These are phyloP conservation scores for Simalia tracyae DNA, from an alignment of 2,797 vertebrate species.

Conservation along the genomic window DNA sequence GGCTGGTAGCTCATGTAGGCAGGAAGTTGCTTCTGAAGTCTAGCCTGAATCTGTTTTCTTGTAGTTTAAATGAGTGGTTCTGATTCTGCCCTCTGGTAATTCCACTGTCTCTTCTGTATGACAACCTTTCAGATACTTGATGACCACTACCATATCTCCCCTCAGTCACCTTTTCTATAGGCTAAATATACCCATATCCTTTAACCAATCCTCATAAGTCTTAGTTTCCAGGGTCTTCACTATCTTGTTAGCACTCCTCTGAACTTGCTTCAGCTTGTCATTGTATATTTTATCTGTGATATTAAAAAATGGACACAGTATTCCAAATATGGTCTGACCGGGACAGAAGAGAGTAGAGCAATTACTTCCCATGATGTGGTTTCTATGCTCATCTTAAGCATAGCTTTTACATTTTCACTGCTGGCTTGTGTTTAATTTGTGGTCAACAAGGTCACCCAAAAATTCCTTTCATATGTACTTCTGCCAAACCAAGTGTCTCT, in stretches of 20 bases:
- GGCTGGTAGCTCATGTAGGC: neutral
- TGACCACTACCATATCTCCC: neutral
- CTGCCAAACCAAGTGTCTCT: neutral
- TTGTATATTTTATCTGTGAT: neutral
- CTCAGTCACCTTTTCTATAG: neutral
- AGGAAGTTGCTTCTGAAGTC: neutral
- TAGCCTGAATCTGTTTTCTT: neutral
- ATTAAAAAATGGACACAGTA: neutral
- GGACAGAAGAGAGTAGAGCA: neutral
- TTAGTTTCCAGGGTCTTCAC: neutral
- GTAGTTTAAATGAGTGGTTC: neutral
- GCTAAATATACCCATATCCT: neutral
- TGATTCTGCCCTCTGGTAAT: neutral
- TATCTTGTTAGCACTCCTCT: neutral
- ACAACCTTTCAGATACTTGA: neutral
- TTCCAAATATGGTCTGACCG: neutral
- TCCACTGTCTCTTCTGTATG: neutral
- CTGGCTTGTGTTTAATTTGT: neutral
- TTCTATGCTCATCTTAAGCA: neutral
- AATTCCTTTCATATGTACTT: neutral
- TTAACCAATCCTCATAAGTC: neutral
- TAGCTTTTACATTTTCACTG: neutral
- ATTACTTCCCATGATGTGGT: neutral
- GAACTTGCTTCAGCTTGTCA: neutral
- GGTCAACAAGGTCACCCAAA: neutral